Evolutionary conservation across 2,888 invertebrate species (phyloP).

Genomic region (Mallateleia sp.): DNA sequence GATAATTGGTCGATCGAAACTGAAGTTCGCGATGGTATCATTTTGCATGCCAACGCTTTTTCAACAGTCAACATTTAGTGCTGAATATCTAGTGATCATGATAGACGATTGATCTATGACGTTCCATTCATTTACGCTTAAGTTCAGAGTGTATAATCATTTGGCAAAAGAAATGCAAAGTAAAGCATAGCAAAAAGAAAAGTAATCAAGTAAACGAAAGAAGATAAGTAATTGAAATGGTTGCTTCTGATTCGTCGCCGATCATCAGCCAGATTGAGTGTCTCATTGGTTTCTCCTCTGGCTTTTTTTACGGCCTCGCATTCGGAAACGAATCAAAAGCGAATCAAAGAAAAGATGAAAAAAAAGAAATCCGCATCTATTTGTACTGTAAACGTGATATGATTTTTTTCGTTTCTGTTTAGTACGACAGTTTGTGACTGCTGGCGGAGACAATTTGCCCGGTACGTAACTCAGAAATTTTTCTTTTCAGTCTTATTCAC

Average conservation of each 20-base stretch:
- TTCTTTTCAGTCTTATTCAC: conserved; percentile 86
- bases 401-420: conserved; percentile 89
- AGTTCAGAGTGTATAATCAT: conserved; percentile 29
- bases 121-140: conserved; percentile 44
- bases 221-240: background rate
- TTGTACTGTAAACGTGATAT: conserved; percentile 81
- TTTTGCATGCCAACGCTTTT: conserved; percentile 63
- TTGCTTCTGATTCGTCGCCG: conserved; percentile 62
- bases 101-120: conserved; percentile 46
- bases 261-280: background rate
- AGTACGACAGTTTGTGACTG: conserved; percentile 90
- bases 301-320: conserved; percentile 28
- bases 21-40: conserved; percentile 41
- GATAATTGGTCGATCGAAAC: background rate
- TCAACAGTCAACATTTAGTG: conserved; percentile 53
- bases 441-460: conserved; percentile 90
- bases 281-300: background rate
- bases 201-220: background rate
- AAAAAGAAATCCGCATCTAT: conserved; percentile 68
- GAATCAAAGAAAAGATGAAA: conserved; percentile 63
- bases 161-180: background rate
- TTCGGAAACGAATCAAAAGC: no score
- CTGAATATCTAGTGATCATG: conserved; percentile 37
- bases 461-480: conserved; percentile 90
- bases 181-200: background rate